Evolutionary conservation across 2,113 vertebrate species (phyloP), one percentile per base, ranked within the genome.

Genomic region (Nerophis lumbriciformis): DNA sequence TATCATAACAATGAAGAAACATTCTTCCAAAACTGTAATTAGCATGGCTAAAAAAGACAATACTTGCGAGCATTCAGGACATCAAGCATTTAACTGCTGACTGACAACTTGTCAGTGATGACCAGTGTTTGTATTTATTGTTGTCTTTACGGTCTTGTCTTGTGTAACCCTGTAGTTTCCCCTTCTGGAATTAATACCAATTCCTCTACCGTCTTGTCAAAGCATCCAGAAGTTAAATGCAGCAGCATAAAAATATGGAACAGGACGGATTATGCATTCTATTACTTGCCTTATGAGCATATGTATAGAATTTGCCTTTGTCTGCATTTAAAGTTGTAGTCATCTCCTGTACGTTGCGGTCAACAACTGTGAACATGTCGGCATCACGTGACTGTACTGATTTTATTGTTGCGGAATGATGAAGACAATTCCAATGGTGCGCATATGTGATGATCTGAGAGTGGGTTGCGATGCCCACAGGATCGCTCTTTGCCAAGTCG

Each of bases 231-330:
- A 1, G 38, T 39, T 39, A 39, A 39, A 39, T 39, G 38, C 38
- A 39, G 38, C 8, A 39, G 38, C 38, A 39, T 11, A 45, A 11
- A 11, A 45, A 45, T 45, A 45, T 12, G 12, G 51, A 15, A 15
- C 8, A 54, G 14, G 38, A 53, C 4, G 28, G 39, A 15, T 48
- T 28, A 19, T 14, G 28, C 35, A 10, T 4, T 15, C 5, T n/a
- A 49, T 19, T 12, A 75, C 73, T 70, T 69, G 75, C 90, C 90
- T 88, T 85, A 61, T 79, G 72, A 19, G 82, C 75, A 1, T 81
- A 0, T 0, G 87, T 84, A 13, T 68, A 64, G 76, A 73, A 88
- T 74, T 73, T 88, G 28, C 82, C 50, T 71, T 83, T 88, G 21
- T 90, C 83, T 82, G 65, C 65, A 28, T 4, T 4, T 70, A 83